Evolutionary conservation across 2,797 vertebrate species (phyloP).

Genomic region (Microcaecilia unicolor): DNA sequence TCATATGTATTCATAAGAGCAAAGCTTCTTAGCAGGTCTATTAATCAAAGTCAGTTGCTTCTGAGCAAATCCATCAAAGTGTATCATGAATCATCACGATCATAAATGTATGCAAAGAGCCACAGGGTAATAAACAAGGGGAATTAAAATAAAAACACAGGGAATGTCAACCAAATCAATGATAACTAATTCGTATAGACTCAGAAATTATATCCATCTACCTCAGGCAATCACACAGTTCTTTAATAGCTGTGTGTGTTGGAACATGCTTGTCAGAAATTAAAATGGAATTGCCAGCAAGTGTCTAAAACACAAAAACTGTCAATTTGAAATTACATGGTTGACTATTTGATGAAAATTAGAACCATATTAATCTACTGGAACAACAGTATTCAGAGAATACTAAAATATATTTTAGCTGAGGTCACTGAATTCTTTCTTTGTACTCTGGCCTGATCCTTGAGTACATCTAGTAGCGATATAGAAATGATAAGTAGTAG

Average conservation of each 20-base stretch:
- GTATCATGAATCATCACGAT: conserved; percentile 31
- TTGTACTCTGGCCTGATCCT: no score
- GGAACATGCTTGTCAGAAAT: conserved; percentile 51
- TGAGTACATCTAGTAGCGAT: no score
- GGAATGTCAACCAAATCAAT: conserved; percentile 47
- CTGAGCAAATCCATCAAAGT: conserved; percentile 28
- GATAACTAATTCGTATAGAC: conserved; percentile 47
- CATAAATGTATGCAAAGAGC: conserved; percentile 45
- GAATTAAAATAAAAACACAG: conserved; percentile 35
- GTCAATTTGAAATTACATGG: conserved; percentile 35
- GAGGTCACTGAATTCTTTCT: conserved; percentile 15
- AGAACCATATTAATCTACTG: conserved; percentile 14
- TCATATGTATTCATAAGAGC: conserved; percentile 5
- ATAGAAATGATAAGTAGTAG: no score
- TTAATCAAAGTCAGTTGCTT: conserved; percentile 41
- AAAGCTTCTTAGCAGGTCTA: conserved; percentile 18
- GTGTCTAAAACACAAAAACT: conserved; percentile 31
- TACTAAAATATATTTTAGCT: conserved; percentile 1
- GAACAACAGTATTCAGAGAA: conserved; percentile 6
- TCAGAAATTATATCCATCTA: conserved; percentile 41
- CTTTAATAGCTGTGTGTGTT: conserved; percentile 47
- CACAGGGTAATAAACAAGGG: conserved; percentile 37
- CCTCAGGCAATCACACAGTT: conserved; percentile 46
- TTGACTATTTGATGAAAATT: conserved; percentile 40
- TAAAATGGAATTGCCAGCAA: conserved; percentile 46